Percentiles rank a stretch among this genome's conserved stretches.
phyloP scores from a whole-genome alignment of 2,797 vertebrate species.

The Scarus forsteni region DNA sequence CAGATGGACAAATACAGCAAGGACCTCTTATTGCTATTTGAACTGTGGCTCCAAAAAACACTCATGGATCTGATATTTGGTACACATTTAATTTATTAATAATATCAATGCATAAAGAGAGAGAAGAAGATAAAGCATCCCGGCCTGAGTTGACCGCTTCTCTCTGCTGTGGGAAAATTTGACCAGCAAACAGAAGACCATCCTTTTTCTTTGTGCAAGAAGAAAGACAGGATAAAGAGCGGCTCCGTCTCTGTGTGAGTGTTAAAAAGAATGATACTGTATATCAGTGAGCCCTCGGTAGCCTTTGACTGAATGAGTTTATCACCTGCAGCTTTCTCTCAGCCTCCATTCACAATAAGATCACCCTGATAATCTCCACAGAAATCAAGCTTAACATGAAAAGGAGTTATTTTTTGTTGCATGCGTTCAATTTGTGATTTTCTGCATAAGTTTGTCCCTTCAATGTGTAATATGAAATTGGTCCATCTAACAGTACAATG shows the following conservation, averaged over 20 bases:
- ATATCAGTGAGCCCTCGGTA: slow-evolving; percentile 17
- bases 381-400: too few species aligned
- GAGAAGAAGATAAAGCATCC: too few species aligned
- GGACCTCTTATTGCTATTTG: too few species aligned
- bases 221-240: neutral
- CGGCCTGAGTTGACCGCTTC: slow-evolving; percentile 3
- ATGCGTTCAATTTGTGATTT: neutral
- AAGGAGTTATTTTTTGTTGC: too few species aligned
- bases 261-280: slow-evolving; percentile 11
- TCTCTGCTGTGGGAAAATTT: slow-evolving; percentile 7
- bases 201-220: slow-evolving; percentile 5
- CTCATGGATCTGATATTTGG: too few species aligned
- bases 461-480: too few species aligned
- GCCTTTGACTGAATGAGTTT: slow-evolving; percentile 30
- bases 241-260: neutral
- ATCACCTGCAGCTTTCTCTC: slow-evolving; percentile 15
- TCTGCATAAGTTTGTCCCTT: neutral
- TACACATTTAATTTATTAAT: too few species aligned
- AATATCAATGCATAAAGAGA: too few species aligned
- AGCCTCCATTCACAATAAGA: slow-evolving; percentile 25
- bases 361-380: neutral
- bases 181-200: slow-evolving; percentile 5
- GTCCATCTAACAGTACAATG: too few species aligned
- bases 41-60: too few species aligned
- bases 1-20: too few species aligned